These are phyloP conservation scores for Ctenopoma multispine DNA, from an alignment of 2,797 vertebrate species.

Conservation along the genomic window DNA sequence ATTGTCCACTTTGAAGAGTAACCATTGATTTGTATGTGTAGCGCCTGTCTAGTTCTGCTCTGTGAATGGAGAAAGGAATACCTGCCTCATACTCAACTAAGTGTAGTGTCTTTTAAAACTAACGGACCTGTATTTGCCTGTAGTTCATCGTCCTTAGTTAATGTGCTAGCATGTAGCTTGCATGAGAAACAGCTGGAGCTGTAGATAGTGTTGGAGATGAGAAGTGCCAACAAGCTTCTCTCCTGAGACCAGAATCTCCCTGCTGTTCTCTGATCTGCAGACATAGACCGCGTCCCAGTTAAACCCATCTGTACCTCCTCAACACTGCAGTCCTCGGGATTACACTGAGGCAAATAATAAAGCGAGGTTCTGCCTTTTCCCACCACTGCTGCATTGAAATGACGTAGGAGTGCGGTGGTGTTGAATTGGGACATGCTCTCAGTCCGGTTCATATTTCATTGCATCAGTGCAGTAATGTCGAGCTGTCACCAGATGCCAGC, in stretches of 20 bases:
- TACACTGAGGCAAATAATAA: neutral
- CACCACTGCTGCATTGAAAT: neutral
- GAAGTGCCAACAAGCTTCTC: constrained; percentile 47
- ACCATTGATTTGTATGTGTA: constrained; percentile 60
- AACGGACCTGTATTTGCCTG: constrained; percentile 81
- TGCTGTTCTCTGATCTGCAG: constrained; percentile 73
- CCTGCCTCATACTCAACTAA: constrained; percentile 70
- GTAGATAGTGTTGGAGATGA: constrained; percentile 68
- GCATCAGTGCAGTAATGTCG: constrained; percentile 57
- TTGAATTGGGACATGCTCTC: constrained; percentile 22
- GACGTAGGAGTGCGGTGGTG: neutral
- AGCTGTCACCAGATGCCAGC: constrained; percentile 66
- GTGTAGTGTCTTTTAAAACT: constrained; percentile 75
- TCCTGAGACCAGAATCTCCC: constrained; percentile 50
- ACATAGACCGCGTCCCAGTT: constrained; percentile 50
- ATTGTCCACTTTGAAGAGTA: constrained; percentile 43
- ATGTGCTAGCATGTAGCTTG: constrained; percentile 84
- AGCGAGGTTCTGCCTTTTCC: constrained; percentile 2
- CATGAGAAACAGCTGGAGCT: constrained; percentile 76
- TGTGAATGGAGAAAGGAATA: constrained; percentile 57
- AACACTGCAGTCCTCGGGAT: constrained; percentile 1
- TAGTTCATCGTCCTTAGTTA: constrained; percentile 77
- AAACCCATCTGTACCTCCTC: constrained; percentile 20
- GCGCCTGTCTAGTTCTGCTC: constrained; percentile 50
- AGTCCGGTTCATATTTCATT: constrained; percentile 29